Evolutionary conservation across 2,113 vertebrate species (phyloP).

Genomic region (Forbesichthys papilliferus): DNA sequence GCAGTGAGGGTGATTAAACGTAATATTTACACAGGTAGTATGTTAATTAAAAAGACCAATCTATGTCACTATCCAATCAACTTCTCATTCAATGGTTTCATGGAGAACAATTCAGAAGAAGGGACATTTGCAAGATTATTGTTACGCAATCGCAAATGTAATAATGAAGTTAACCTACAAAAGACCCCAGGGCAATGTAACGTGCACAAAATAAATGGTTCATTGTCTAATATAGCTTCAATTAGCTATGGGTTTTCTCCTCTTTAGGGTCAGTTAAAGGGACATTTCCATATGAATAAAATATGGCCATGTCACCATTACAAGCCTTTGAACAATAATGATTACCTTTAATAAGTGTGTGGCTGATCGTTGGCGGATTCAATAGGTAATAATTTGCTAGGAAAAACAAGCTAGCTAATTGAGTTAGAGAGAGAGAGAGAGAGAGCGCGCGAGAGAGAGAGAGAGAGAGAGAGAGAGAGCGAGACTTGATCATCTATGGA

Average conservation of each 20-base stretch:
- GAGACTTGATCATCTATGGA: background rate
- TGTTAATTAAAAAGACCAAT: conserved; percentile 37
- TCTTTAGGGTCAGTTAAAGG: background rate
- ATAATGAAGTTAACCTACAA: conserved; percentile 32
- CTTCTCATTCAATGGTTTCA: conserved; percentile 31
- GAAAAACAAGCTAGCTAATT: conserved; percentile 2
- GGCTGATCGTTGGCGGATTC: conserved; percentile 4
- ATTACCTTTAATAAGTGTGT: conserved; percentile 15
- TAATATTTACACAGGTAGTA: conserved; percentile 36
- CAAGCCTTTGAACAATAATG: conserved; percentile 9
- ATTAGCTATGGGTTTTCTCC: conserved; percentile 5
- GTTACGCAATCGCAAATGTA: conserved; percentile 19
- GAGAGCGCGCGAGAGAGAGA: background rate
- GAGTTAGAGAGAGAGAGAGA: background rate
- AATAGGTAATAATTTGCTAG: conserved; percentile 6
- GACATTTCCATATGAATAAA: conserved; percentile 5
- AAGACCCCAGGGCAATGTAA: background rate
- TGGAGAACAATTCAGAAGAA: conserved; percentile 21
- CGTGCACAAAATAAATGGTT: conserved; percentile 15
- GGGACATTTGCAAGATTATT: conserved; percentile 18
- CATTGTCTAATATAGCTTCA: background rate
- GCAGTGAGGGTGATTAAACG: conserved; percentile 38
- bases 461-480: background rate
- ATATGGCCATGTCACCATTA: conserved; percentile 18
- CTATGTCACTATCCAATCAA: conserved; percentile 34